Evolutionary conservation across 2,888 invertebrate genomes (phyloP), one percentile per base, ranked within the genome.

Genomic region (Tetranychus truncatus): DNA sequence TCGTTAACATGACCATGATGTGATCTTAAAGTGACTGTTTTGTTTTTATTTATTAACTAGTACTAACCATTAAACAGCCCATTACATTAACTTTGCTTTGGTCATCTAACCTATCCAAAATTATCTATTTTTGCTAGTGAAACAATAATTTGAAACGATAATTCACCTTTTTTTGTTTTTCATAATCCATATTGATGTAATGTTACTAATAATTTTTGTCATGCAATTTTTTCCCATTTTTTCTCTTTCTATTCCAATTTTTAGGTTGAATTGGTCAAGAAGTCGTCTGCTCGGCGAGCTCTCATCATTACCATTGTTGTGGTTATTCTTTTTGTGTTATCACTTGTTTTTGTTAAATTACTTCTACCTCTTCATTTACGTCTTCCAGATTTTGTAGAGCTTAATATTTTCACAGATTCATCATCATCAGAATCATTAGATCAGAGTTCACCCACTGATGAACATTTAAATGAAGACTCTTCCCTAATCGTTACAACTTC

Each of bases 181-280:
- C 34, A 34, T 4, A 34, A 4, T 34, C 34, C 34, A 34, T 34
- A 34, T 34, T 34, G 34, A 34, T 34, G 34, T 34, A 34, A 34
- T 3, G 34, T 34, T 5, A 4, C 34, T 34, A 34, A 34, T 34
- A 34, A 34, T 34, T 34, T 34, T 34, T 34, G 34, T 34, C 34
- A 34, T 34, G 34, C 34, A 34, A 34, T 5, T 5, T 55, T 46
- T 15, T 15, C 6, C 55, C 9, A 15, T 55, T 55, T 55, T 46
- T 55, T 55, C 9, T 55, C 55, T 55, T 7, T 55, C 55, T 55
- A 5, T 9, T 55, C 7, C 55, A 55, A 7, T 15, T 55, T 55
- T 55, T 55, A 69, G 69, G 21, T 24, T 69, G 69, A 69, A 69
- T 69, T 69, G 69, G 34, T 69, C 69, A 69, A 69, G 20, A 69